Evolutionary conservation across 2,888 invertebrate genomes (phyloP), one percentile per base, ranked within the genome.

Genomic region (Caenorhabditis macrosperma): DNA sequence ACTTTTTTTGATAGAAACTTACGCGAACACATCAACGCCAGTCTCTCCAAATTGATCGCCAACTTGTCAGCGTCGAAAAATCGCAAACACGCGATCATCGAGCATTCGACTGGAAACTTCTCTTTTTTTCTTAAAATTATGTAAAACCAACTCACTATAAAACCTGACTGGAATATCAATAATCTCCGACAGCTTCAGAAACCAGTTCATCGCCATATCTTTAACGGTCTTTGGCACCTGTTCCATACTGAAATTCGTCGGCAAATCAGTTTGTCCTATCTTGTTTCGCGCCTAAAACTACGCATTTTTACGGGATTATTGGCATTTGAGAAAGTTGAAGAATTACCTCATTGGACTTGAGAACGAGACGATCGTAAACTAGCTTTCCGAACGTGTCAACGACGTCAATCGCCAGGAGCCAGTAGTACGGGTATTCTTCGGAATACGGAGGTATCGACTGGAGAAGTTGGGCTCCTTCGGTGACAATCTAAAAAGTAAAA

Each of bases 181-280:
- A 87, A 99, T 97, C 0, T 97, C 97, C 0, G 97, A 96, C 91
- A 98, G 95, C 93, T 99, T 99, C 91, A 95, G 97, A 92, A 99
- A 96, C 99, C 99, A 99, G 92, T 99, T 99, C 85, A 95, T 94
- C 90, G 97, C 97, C 41, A 78, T 77, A 28, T 87, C 87, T 20
- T 82, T 69, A 17, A 81, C 72, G 17, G 66, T 63, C 41, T 91
- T 91, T 6, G 91, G 91, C 7, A 71, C 71, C 24, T 78, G 71
- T 12, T 78, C 78, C 26, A 46, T 46, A 22, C 30, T 41, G 38
- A 77, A 77, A 22, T 57, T 64, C 0, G 22, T 38, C 1, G 77
- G 59, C 12, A 76, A 55, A 48, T 76, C 76, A 4, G 76, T 63
- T 57, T 77, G 76, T 1, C 68, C 68, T 12, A 63, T 61, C 41